Conservation (phyloP, 2,888 invertebrate species). For the Helobdella robusta region DNA sequence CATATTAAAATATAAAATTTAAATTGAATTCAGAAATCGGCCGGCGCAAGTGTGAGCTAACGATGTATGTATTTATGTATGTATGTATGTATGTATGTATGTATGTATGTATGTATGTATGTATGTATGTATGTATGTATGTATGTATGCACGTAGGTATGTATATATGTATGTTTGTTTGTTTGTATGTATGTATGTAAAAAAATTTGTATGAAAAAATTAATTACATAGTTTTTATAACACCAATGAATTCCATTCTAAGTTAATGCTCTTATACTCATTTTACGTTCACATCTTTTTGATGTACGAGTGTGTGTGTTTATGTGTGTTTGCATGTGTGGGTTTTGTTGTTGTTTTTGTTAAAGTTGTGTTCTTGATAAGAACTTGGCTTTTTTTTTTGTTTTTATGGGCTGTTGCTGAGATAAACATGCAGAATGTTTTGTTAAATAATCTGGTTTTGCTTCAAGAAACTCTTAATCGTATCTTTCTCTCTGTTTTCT, state of each 20-base stretch:
- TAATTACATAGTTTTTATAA: background rate
- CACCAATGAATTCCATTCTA: background rate
- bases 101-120: constrained; percentile 16
- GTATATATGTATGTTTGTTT: constrained; percentile 13
- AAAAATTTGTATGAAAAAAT: background rate
- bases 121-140: constrained; percentile 22
- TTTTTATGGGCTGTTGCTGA: too few relatives aligned
- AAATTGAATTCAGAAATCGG: too few relatives aligned
- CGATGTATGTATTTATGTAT: constrained; percentile 21
- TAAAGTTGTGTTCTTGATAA: too few relatives aligned
- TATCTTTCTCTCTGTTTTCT: background rate
- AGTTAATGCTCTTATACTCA: background rate
- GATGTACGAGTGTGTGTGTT: constrained; percentile 10
- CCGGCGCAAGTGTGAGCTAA: too few relatives aligned
- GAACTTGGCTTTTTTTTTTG: too few relatives aligned
- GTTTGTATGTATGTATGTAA: constrained; percentile 1
- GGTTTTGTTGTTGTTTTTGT: too few relatives aligned
- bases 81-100: constrained; percentile 24
- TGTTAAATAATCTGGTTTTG: too few relatives aligned
- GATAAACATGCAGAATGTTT: background rate
- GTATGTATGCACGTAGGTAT: background rate
- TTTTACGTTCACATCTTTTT: background rate
- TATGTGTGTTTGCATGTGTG: constrained; percentile 17
- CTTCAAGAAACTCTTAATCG: too few relatives aligned
- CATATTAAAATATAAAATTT: too few relatives aligned